Base-by-base conservation (phyloP, 1,140 invertebrate genomes). In the Rhagoletis pomonella region DNA sequence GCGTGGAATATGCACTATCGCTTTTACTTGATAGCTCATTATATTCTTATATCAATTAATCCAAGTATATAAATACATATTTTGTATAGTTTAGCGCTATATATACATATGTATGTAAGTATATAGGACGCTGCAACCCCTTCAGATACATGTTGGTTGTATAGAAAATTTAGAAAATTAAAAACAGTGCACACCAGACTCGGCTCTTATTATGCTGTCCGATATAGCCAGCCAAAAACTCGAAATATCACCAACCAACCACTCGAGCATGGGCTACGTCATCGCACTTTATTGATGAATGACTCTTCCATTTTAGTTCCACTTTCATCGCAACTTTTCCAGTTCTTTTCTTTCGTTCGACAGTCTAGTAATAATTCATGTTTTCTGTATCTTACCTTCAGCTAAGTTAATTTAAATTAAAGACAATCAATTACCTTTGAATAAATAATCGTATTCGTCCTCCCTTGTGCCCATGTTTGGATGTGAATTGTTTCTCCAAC, bases 381-480 rank as follows among this genome's bases (percentile, higher is more conserved):
- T 10, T 77, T 50, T 77, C 44, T 2, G 2, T 55, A 19, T 81
- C 17, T 50, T 58, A 55, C 2, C 17, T 47, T 77, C 47, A 50
- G 3, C n/a, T 5, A n/a, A 47, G 47, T 3, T 77, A 17, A 50
- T 62, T 62, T 62, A 60, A 85, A 60, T 50, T 17, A 85, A 42
- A 62, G 39, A 60, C 5, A 62, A 39, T n/a, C 77, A 88, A 73
- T 95, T 96, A 99, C 99, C 99, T 98, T 99, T 99, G 95, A 99
- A 99, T 94, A 99, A 96, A 96, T 99, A 99, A 95, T 99, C 99
- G 94, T 99, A 99, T 95, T 99, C 99, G 95, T 99, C 98, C 95
- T 99, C 98, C 95, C 98, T 97, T 94, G 97, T 97, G 94, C 97
- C 97, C 97, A 98, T 98, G 94, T 95, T 89, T 88, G 90, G 87